These are phyloP conservation scores for Phoxinus dragarum DNA, from an alignment of 2,797 vertebrate species.

Conservation along the genomic window DNA sequence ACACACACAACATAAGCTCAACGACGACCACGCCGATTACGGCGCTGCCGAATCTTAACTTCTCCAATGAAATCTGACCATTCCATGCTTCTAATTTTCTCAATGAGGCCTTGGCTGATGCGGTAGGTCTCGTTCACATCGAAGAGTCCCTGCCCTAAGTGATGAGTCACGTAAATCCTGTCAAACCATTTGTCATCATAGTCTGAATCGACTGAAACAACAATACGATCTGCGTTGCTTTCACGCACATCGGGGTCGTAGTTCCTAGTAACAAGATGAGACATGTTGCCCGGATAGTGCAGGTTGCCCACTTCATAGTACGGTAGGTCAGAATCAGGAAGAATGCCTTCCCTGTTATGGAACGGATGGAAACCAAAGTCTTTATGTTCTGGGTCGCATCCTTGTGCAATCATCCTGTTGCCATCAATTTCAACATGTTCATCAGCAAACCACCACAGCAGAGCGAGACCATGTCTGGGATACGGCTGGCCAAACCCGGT, in stretches of 20 bases:
- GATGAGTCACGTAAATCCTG: constrained; percentile 52
- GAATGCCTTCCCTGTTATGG: constrained; percentile 28
- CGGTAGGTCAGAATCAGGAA: neutral
- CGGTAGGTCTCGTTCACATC: constrained; percentile 31
- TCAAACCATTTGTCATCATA: neutral
- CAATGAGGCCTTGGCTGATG: constrained; percentile 49
- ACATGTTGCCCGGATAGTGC: neutral
- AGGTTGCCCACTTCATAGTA: constrained; percentile 54
- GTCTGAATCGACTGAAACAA: constrained; percentile 10
- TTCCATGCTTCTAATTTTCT: neutral
- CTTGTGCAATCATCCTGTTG: neutral
- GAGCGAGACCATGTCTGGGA: constrained; percentile 54
- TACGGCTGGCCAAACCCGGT: constrained; percentile 23
- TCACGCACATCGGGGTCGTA: neutral
- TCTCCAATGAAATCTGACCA: neutral
- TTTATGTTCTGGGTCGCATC: neutral
- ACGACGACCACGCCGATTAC: too few species aligned
- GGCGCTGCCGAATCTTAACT: too few species aligned
- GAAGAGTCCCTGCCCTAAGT: neutral
- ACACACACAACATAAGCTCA: neutral
- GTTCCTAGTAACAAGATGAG: neutral
- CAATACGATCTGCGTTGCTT: constrained; percentile 55
- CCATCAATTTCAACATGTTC: constrained; percentile 1
- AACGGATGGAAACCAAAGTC: constrained; percentile 15
- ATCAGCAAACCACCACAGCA: constrained; percentile 52